Evolutionary conservation across 2,797 vertebrate species (phyloP).

Genomic region (Acridotheres tristis): DNA sequence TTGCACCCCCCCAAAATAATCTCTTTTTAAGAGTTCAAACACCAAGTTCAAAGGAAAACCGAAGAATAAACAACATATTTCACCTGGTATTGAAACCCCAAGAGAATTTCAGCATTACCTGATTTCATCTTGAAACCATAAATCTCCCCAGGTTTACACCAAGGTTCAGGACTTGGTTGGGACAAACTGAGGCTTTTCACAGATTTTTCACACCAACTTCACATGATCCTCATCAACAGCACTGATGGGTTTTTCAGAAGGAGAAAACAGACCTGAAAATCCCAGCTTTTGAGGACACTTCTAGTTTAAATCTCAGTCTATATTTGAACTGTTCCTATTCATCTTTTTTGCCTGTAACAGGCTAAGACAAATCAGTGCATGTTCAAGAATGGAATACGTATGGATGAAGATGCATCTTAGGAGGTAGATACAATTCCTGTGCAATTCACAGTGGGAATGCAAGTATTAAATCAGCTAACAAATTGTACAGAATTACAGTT

Average conservation of each 20-base stretch:
- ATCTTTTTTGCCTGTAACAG: neutral
- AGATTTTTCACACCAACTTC: conserved; percentile 15
- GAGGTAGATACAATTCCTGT: neutral
- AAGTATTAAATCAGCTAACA: neutral
- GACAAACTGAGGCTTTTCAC: conserved; percentile 2
- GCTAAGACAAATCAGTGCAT: neutral
- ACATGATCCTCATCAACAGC: neutral
- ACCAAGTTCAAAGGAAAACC: conserved; percentile 51
- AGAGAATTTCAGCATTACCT: conserved; percentile 33
- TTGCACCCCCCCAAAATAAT: neutral
- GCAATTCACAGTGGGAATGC: neutral
- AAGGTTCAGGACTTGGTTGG: neutral
- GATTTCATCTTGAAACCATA: conserved; percentile 57
- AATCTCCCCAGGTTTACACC: conserved; percentile 24
- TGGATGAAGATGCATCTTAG: rapidly evolving
- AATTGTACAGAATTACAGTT: neutral
- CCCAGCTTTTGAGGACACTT: neutral
- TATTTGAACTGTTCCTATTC: neutral
- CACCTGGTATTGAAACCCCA: conserved; percentile 31
- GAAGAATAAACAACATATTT: conserved; percentile 53
- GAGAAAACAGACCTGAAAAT: neutral
- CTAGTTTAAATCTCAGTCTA: neutral
- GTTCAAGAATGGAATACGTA: neutral
- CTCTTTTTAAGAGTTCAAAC: conserved; percentile 44
- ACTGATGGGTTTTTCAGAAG: conserved; percentile 40